These are phyloP conservation scores for Luidia sarsii DNA, from an alignment of 53 echinoderm and acorn worm genomes.

Conservation along the genomic window DNA sequence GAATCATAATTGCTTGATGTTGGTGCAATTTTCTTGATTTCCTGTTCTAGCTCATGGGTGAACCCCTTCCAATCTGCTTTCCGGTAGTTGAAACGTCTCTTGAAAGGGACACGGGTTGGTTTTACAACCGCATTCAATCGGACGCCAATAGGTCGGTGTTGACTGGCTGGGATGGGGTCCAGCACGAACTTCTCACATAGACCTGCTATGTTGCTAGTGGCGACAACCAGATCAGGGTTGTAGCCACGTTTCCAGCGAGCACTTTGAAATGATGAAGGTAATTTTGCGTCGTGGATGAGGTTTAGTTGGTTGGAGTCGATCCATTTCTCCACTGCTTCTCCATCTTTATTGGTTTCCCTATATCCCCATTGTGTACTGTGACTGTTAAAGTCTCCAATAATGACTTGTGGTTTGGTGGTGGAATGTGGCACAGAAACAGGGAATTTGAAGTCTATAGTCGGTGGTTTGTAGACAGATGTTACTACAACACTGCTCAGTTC, in stretches of 20 bases:
- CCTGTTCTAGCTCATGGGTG: conserved; percentile 34
- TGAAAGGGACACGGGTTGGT: conserved; percentile 17
- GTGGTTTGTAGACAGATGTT: conserved; percentile 59
- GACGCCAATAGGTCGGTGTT: conserved; percentile 43
- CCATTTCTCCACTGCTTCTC: conserved; percentile 37
- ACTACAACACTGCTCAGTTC: conserved; percentile 37
- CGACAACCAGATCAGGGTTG: conserved; percentile 60
- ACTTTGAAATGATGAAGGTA: conserved; percentile 32
- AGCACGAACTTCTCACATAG: conserved; percentile 25
- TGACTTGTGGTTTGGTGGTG: not conserved
- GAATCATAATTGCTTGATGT: conserved; percentile 16
- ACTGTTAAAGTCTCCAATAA: conserved; percentile 38
- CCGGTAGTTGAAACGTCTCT: conserved; percentile 56
- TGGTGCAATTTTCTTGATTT: not conserved
- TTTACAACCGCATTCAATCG: not conserved
- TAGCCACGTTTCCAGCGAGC: conserved; percentile 35
- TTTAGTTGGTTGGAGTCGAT: conserved; percentile 5
- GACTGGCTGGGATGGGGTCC: conserved; percentile 33
- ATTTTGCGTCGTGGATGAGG: conserved; percentile 45
- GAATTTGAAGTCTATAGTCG: conserved; percentile 8
- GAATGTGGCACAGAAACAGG: not conserved
- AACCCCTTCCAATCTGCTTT: conserved; percentile 50
- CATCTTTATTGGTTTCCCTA: conserved; percentile 22
- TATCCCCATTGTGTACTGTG: conserved; percentile 49
- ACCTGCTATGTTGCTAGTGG: conserved; percentile 10